phyloP scores from a whole-genome alignment of 2,113 vertebrate species.

The Sardina pilchardus region DNA sequence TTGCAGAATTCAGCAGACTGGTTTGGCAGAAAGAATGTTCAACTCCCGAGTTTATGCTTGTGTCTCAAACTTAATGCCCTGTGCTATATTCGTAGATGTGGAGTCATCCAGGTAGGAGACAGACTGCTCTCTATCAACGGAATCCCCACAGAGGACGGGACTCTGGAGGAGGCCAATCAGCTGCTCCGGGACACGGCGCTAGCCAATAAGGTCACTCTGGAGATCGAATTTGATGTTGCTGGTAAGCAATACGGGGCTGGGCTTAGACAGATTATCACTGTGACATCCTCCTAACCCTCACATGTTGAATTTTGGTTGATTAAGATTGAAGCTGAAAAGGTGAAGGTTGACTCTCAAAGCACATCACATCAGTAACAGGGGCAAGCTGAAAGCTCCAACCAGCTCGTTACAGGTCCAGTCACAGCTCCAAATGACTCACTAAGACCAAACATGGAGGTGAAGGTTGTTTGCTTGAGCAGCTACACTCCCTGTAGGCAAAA shows the following conservation, averaged over 20 bases:
- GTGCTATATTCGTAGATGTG: conserved; percentile 75
- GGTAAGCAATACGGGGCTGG: conserved; percentile 62
- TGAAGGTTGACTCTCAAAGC: background rate
- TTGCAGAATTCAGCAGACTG: background rate
- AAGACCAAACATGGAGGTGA: background rate
- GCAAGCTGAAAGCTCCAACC: background rate
- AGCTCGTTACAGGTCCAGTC: background rate
- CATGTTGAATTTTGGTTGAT: no score
- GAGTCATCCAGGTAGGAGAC: conserved; percentile 92
- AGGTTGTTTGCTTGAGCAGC: background rate
- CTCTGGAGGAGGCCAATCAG: conserved; percentile 95
- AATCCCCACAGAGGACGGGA: conserved; percentile 90
- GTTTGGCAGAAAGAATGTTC: background rate
- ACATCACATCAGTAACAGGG: background rate
- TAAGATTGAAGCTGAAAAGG: no score
- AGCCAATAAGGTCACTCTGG: conserved; percentile 85
- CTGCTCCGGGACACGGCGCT: conserved; percentile 90
- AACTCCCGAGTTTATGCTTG: background rate
- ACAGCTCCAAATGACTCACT: background rate
- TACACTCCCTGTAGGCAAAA: background rate
- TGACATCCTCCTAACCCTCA: no score
- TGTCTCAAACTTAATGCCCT: background rate
- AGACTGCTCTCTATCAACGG: conserved; percentile 90
- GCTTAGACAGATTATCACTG: background rate
- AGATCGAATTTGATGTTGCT: conserved; percentile 93